These are phyloP conservation scores for Drosophila subobscura DNA, from an alignment of 1,140 invertebrate species.

Conservation along the genomic window DNA sequence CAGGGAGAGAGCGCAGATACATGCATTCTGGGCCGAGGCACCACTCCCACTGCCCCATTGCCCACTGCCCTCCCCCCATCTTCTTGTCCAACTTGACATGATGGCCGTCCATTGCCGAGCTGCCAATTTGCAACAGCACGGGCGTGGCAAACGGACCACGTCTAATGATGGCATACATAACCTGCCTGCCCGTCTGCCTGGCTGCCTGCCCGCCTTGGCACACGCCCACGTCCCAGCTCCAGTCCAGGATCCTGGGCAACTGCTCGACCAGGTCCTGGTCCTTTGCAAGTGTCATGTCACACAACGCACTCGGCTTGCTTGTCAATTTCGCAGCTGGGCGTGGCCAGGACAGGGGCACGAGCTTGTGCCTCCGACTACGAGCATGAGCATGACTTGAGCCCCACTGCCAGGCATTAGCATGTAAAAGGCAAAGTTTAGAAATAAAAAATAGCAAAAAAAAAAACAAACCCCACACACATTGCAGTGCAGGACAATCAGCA, in stretches of 20 bases:
- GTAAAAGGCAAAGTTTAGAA: conserved; percentile 70
- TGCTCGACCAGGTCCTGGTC: conserved; percentile 25
- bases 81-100: conserved; percentile 69
- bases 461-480: conserved; percentile 18
- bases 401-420: conserved; percentile 75
- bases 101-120: conserved; percentile 68
- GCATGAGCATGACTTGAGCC: conserved; percentile 67
- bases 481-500: conserved; percentile 69
- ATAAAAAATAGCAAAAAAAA: conserved; percentile 40
- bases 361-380: too few relatives aligned
- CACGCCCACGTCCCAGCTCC: conserved; percentile 34
- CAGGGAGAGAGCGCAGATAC: too few relatives aligned
- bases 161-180: conserved; percentile 81
- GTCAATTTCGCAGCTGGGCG: conserved; percentile 81
- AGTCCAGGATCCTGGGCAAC: conserved; percentile 12
- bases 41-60: too few relatives aligned
- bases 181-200: conserved; percentile 35
- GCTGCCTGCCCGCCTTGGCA: conserved; percentile 23
- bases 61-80: conserved; percentile 7
- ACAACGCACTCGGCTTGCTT: conserved; percentile 73
- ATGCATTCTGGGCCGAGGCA: too few relatives aligned
- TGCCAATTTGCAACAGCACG: conserved; percentile 77
- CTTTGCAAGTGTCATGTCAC: conserved; percentile 78
- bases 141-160: conserved; percentile 79
- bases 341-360: conserved; percentile 53